A percentile compares a stretch with the other conserved stretches of the same genome.
Conservation (phyloP, 2,797 vertebrate genomes). For the Tragopan temminckii region DNA sequence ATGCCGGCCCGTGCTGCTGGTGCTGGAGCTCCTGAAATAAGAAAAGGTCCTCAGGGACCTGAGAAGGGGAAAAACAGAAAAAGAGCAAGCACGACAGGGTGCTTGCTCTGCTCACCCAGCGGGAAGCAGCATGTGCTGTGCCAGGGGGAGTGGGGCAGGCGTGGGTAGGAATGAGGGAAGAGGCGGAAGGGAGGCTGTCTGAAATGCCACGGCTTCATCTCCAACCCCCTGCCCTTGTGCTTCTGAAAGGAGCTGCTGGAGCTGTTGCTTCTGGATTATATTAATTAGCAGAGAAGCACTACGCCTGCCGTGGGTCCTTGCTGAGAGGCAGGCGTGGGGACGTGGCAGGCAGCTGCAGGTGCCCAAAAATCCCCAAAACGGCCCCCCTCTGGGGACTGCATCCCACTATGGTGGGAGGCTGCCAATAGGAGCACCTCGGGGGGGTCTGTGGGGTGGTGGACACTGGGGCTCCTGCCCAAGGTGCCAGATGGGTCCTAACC, state of each 20-base stretch:
- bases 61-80: slow-evolving; percentile 31
- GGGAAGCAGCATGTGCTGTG: slow-evolving; percentile 49
- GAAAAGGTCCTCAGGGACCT: slow-evolving; percentile 37
- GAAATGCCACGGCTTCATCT: slow-evolving; percentile 26
- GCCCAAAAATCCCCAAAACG: rapidly evolving
- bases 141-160: neutral
- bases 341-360: neutral
- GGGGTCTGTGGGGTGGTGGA: neutral
- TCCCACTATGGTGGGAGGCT: neutral
- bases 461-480: neutral
- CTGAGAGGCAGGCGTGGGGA: neutral
- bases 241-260: slow-evolving; percentile 51
- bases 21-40: neutral
- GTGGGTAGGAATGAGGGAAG: neutral
- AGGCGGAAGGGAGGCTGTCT: neutral
- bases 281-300: slow-evolving; percentile 53
- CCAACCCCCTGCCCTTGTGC: neutral
- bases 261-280: slow-evolving; percentile 52
- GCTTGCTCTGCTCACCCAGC: slow-evolving; percentile 47
- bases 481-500: neutral
- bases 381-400: neutral
- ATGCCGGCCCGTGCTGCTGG: neutral
- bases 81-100: neutral
- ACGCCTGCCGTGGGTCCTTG: neutral
- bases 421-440: neutral